Conservation (phyloP, 1,140 invertebrate genomes). For the Oscheius sp. region DNA sequence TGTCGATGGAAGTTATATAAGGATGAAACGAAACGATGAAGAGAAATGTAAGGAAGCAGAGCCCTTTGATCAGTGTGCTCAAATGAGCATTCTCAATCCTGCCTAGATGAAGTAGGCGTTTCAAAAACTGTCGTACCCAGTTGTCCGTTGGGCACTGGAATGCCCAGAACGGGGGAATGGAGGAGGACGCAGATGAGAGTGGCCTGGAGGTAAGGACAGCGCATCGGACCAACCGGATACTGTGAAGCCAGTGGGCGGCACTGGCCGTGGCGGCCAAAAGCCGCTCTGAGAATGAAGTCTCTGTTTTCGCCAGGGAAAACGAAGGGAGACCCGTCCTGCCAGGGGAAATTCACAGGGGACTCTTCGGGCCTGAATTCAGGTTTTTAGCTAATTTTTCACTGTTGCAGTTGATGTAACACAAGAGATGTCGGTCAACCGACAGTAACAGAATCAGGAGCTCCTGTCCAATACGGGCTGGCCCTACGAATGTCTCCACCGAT, state of each 20-base stretch:
- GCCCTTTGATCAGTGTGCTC: neutral
- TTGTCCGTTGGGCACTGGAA: conserved; percentile 56
- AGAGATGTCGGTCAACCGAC: too few relatives aligned
- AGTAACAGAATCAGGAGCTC: too few relatives aligned
- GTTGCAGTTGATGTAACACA: too few relatives aligned
- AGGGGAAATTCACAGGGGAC: too few relatives aligned
- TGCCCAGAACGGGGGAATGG: conserved; percentile 25
- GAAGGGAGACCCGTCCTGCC: too few relatives aligned
- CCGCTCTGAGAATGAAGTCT: neutral
- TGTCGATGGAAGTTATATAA: neutral
- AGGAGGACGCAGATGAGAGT: conserved; percentile 15
- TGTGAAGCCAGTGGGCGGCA: conserved; percentile 4
- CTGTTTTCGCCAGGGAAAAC: too few relatives aligned
- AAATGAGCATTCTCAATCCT: neutral
- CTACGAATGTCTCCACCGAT: too few relatives aligned
- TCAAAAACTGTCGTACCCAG: conserved; percentile 46
- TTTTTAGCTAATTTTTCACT: too few relatives aligned
- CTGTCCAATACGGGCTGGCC: too few relatives aligned
- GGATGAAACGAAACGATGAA: neutral
- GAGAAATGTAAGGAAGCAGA: neutral
- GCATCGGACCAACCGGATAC: conserved; percentile 1
- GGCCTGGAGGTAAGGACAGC: neutral
- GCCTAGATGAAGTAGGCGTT: neutral
- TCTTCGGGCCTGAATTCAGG: too few relatives aligned
- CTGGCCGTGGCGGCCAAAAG: too few relatives aligned